phyloP scores from a whole-genome alignment of 2,888 invertebrate genomes.

The Microctonus brassicae region DNA sequence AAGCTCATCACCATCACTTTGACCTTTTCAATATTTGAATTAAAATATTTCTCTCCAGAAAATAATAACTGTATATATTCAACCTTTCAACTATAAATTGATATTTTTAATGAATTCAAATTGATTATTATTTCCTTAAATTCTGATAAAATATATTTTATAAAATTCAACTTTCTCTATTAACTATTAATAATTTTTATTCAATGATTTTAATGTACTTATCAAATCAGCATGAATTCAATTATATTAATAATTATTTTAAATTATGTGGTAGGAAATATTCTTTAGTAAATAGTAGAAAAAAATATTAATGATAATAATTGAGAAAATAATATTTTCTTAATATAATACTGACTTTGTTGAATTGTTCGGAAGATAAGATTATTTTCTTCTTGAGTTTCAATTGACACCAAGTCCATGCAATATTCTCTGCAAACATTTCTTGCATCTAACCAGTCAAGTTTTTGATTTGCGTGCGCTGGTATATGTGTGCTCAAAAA shows the following conservation, averaged over 20 bases:
- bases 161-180: too few species aligned
- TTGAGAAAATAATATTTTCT: neutral
- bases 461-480: conserved; percentile 81
- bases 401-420: conserved; percentile 92
- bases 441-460: conserved; percentile 92
- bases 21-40: neutral
- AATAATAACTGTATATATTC: neutral
- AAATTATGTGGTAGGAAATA: too few species aligned
- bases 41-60: neutral
- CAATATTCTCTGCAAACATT: conserved; percentile 93
- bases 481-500: conserved; percentile 89
- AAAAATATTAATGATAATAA: neutral
- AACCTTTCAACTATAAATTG: too few species aligned
- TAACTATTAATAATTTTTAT: too few species aligned
- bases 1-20: neutral
- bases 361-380: conserved; percentile 89
- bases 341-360: conserved; percentile 77
- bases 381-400: conserved; percentile 92
- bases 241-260: too few species aligned
- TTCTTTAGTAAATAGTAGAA: neutral
- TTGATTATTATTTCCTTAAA: too few species aligned
- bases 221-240: too few species aligned
- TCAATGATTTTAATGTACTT: too few species aligned
- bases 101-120: too few species aligned
- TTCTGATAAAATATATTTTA: too few species aligned